phyloP scores from a whole-genome alignment of 2,113 vertebrate species.

The Aythya baeri region DNA sequence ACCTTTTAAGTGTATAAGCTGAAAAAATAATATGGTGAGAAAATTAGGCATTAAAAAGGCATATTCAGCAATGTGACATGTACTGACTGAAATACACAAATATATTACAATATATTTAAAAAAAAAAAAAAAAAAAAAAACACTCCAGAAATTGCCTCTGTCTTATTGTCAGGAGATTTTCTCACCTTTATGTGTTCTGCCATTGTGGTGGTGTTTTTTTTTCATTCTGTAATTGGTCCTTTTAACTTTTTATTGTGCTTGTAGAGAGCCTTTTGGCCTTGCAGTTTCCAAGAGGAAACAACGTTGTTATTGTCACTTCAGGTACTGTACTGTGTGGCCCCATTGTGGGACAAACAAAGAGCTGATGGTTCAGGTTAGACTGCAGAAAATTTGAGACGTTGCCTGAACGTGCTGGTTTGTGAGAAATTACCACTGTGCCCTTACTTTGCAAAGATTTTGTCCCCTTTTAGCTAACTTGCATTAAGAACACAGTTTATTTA shows the following conservation, averaged over 20 bases:
- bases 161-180: not conserved
- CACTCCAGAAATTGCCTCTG: not conserved
- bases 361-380: not conserved
- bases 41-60: not conserved
- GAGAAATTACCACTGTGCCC: not conserved
- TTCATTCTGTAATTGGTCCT: not conserved
- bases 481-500: not conserved
- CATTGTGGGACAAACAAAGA: not conserved
- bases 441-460: not conserved
- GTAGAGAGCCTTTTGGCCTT: not conserved
- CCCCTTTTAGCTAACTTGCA: not conserved
- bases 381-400: not conserved
- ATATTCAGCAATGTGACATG: not conserved
- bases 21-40: not conserved
- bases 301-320: not conserved
- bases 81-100: not conserved
- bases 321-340: not conserved
- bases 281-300: not conserved
- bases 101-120: not conserved
- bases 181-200: not conserved
- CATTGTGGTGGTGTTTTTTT: not conserved
- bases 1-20: not conserved
- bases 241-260: not conserved
- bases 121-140: too few relatives aligned
- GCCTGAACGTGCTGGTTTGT: not conserved